A percentile compares a stretch with the other conserved stretches of the same genome.
Evolutionary conservation across 2,888 invertebrate species (phyloP).

Genomic region (Gonocerus acuteangulatus): DNA sequence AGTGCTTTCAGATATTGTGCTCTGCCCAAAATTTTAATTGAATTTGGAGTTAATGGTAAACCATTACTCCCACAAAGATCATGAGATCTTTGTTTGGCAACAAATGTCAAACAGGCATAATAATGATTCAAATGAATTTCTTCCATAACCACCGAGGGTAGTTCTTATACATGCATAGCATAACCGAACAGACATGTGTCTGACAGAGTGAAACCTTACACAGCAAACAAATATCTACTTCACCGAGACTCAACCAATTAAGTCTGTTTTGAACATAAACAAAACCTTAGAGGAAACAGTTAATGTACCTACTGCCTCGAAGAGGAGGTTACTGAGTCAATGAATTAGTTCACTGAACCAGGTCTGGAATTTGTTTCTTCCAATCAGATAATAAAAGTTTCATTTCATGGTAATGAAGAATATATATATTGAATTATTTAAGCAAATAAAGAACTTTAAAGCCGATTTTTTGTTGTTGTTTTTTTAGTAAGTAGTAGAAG

Average conservation of each 20-base stretch:
- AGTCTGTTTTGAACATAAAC: neutral
- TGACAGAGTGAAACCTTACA: neutral
- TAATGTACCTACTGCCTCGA: neutral
- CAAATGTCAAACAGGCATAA: slow-evolving; percentile 56
- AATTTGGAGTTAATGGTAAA: slow-evolving; percentile 90
- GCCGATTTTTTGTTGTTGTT: too few relatives aligned
- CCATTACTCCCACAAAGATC: slow-evolving; percentile 94
- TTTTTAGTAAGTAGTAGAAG: too few relatives aligned
- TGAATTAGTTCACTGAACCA: too few relatives aligned
- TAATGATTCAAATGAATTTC: slow-evolving; percentile 7
- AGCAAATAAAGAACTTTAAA: too few relatives aligned
- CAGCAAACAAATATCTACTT: neutral
- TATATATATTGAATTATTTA: too few relatives aligned
- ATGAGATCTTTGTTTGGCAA: slow-evolving; percentile 80
- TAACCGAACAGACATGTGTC: slow-evolving; percentile 1
- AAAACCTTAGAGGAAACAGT: neutral
- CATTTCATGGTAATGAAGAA: too few relatives aligned
- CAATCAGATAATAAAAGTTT: too few relatives aligned
- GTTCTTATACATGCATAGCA: neutral
- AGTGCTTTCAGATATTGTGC: slow-evolving; percentile 75
- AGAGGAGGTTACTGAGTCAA: too few relatives aligned
- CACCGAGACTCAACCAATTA: neutral
- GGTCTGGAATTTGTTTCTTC: too few relatives aligned
- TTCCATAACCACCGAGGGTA: slow-evolving; percentile 6
- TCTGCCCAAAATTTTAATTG: slow-evolving; percentile 84